Conservation (phyloP, 2,797 vertebrate species). For the Urocyon cinereoargenteus region DNA sequence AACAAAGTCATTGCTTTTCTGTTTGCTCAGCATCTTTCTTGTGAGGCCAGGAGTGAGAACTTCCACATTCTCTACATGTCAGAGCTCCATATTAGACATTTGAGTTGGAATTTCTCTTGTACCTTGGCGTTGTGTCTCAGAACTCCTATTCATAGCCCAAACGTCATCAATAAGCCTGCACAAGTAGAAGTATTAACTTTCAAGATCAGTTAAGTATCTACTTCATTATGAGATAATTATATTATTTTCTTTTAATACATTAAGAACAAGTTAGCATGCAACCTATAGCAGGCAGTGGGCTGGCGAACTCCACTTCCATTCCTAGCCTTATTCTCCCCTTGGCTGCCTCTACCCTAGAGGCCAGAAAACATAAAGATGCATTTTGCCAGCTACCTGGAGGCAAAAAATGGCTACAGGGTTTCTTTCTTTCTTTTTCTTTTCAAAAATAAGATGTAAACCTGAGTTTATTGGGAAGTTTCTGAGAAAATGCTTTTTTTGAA, state of each 20-base stretch:
- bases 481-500: neutral
- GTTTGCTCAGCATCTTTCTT: neutral
- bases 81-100: conserved; percentile 28
- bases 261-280: neutral
- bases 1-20: conserved; percentile 1
- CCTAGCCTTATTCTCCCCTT: neutral
- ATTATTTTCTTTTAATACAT: conserved; percentile 16
- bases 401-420: neutral
- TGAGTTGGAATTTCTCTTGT: conserved; percentile 33
- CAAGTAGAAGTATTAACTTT: conserved; percentile 31
- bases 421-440: neutral
- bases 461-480: neutral
- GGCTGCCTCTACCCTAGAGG: neutral
- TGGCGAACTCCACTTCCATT: neutral
- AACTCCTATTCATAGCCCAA: neutral
- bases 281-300: neutral
- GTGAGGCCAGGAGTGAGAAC: neutral
- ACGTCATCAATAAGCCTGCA: neutral
- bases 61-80: neutral
- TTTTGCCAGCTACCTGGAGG: neutral
- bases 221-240: conserved; percentile 17
- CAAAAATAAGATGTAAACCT: neutral
- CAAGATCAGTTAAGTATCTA: neutral
- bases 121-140: neutral
- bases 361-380: neutral